phyloP scores from a whole-genome alignment of 2,888 invertebrate species.

The Andrena praecox region DNA sequence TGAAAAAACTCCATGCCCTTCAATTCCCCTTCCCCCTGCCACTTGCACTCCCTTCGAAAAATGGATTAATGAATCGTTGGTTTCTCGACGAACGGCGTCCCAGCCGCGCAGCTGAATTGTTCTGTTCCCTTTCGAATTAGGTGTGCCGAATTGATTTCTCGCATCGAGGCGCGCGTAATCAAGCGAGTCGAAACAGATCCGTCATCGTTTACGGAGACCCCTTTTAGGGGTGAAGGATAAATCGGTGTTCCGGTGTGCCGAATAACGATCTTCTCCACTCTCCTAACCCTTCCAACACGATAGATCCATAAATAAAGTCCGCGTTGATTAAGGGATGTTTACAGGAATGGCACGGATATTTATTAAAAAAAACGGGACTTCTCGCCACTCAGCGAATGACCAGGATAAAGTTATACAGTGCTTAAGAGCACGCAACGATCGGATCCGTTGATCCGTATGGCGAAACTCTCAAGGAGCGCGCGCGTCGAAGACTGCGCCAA shows the following conservation, averaged over 20 bases:
- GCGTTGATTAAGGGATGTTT: background rate
- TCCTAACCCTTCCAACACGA: background rate
- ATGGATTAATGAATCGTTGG: conserved; percentile 48
- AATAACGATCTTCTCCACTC: background rate
- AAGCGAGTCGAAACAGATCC: conserved; percentile 4
- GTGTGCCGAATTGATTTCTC: conserved; percentile 16
- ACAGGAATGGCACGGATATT: background rate
- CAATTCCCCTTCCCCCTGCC: conserved; percentile 1
- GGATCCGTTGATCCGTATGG: background rate
- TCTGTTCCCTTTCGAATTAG: conserved; percentile 22
- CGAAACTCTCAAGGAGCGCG: background rate
- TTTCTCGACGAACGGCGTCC: conserved; percentile 15
- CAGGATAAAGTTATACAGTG: background rate
- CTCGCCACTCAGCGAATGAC: background rate
- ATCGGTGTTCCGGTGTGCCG: background rate
- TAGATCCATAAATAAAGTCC: background rate
- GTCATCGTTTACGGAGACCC: conserved; percentile 15
- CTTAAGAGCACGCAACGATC: background rate
- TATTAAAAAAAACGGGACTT: background rate
- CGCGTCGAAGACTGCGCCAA: conserved; percentile 23
- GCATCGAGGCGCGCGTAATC: conserved; percentile 9
- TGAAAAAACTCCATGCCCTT: conserved; percentile 40
- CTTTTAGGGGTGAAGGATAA: background rate
- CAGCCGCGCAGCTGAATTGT: conserved; percentile 6
- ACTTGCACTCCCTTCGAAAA: conserved; percentile 5